A percentile compares a stretch with the other conserved stretches of the same genome.
Evolutionary conservation across 1,140 invertebrate species (phyloP).

Genomic region (Aradophagus sp.): DNA sequence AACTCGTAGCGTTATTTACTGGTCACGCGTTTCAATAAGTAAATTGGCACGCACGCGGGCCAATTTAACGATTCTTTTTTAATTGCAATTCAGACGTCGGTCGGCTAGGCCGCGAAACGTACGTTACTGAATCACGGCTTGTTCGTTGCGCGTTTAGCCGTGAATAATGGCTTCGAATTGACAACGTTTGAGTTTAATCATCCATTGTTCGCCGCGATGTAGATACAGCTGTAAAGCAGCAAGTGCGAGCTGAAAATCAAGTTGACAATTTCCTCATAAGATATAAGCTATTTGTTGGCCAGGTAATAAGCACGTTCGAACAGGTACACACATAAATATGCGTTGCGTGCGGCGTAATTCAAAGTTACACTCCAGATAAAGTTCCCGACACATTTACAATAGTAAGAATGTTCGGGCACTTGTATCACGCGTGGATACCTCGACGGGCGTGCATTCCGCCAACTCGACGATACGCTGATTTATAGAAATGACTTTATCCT

Average conservation of each 20-base stretch:
- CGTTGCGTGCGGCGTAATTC: constrained; percentile 41
- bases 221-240: constrained; percentile 2
- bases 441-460: constrained; percentile 33
- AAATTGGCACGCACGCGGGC: too few species aligned
- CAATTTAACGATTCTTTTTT: too few species aligned
- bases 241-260: constrained; percentile 8
- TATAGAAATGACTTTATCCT: constrained; percentile 51
- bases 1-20: too few species aligned
- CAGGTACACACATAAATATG: constrained; percentile 51
- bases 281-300: constrained; percentile 38
- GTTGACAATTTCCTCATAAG: constrained; percentile 38
- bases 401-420: constrained; percentile 47
- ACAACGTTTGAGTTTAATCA: not conserved
- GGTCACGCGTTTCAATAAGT: too few species aligned
- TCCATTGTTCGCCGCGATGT: too few species aligned
- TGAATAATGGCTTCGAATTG: too few species aligned
- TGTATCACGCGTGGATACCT: constrained; percentile 34
- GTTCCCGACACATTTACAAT: constrained; percentile 50
- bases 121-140: too few species aligned
- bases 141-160: too few species aligned
- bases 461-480: constrained; percentile 47
- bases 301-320: constrained; percentile 29
- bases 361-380: constrained; percentile 54
- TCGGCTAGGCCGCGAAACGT: too few species aligned
- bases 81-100: too few species aligned